Evolutionary conservation across 2,797 vertebrate genomes (phyloP), one percentile per base, ranked within the genome.

Genomic region (Poecilia wingei): DNA sequence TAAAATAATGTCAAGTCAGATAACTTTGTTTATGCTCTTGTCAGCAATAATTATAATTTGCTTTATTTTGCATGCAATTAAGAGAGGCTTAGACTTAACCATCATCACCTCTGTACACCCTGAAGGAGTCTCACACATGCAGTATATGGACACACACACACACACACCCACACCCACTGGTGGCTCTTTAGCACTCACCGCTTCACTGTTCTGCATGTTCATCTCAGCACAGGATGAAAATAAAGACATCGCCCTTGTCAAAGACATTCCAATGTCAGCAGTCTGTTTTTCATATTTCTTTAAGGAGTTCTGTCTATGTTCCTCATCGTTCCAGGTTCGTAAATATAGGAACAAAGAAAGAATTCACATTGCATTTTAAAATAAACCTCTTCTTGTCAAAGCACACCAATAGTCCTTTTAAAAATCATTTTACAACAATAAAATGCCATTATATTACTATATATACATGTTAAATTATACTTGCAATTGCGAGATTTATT

Each of bases 201-300:
- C 89, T 89, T 87, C 83, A 82, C 82, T 86, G 84, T 88, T 91
- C 81, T 82, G 88, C 87, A 81, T 87, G 82, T 90, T 78, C 84
- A 86, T 86, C 82, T 91, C 84, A 87, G 86, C 89, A 85, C 82
- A 83, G 84, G 81, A 83, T 82, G 82, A 82, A 90, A 87, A 90
- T 90, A 90, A 86, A 89, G 82, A 77, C 82, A 59, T 78, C 61
- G 80, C 64, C 89, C 90, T 91, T 91, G 87, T 90, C 84, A 92
- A 90, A 90, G 89, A 89, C 84, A 33, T 74, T 39, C 33, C 82
- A 76, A 20, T 74, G 79, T 55, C 86, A 74, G 4, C 1, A 85
- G 74, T 79, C 73, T 0, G 66, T 72, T 82, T 82, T 77, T 10
- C 73, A 77, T 53, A 72, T 70, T 84, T 82, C 70, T 79, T 85